These are phyloP conservation scores for Timandra comae DNA, from an alignment of 2,888 invertebrate genomes.

Conservation along the genomic window DNA sequence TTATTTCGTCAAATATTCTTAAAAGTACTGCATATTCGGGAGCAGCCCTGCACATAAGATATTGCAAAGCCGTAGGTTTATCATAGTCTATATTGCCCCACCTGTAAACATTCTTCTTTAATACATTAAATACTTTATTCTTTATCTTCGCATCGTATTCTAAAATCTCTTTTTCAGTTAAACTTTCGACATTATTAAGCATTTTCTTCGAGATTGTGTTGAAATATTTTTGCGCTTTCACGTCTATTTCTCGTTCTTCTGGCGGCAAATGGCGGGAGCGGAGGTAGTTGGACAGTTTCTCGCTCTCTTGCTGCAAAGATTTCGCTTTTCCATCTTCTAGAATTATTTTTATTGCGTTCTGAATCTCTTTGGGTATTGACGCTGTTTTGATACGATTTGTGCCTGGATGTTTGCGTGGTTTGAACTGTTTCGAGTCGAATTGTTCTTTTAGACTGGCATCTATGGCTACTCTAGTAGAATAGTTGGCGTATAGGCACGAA, in stretches of 20 bases:
- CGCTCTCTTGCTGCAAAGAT: constrained; percentile 70
- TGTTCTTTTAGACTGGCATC: constrained; percentile 64
- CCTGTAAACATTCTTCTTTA: constrained; percentile 80
- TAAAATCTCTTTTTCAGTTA: constrained; percentile 48
- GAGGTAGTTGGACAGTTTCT: constrained; percentile 77
- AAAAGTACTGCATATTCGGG: constrained; percentile 85
- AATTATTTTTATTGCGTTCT: constrained; percentile 72
- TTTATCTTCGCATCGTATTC: constrained; percentile 65
- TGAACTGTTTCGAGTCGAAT: constrained; percentile 71
- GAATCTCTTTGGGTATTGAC: constrained; percentile 78
- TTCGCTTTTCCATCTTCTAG: constrained; percentile 77
- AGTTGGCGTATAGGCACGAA: constrained; percentile 35
- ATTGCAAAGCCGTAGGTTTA: constrained; percentile 79
- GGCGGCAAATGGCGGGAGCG: constrained; percentile 79
- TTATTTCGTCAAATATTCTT: constrained; percentile 85
- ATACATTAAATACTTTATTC: constrained; percentile 68
- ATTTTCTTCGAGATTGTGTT: constrained; percentile 48
- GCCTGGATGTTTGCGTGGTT: constrained; percentile 86
- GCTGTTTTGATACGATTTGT: constrained; percentile 71
- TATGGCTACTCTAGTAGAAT: constrained; percentile 63
- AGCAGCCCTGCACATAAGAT: constrained; percentile 82
- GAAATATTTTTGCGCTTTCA: constrained; percentile 58
- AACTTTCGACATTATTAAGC: constrained; percentile 33
- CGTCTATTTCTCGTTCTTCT: constrained; percentile 72
- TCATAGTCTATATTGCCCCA: constrained; percentile 87